A percentile compares a stretch with the other conserved stretches of the same genome.
Conservation (phyloP, 30 jellyfish, hydroid and myxozoan genomes). For the Mastigias papua region DNA sequence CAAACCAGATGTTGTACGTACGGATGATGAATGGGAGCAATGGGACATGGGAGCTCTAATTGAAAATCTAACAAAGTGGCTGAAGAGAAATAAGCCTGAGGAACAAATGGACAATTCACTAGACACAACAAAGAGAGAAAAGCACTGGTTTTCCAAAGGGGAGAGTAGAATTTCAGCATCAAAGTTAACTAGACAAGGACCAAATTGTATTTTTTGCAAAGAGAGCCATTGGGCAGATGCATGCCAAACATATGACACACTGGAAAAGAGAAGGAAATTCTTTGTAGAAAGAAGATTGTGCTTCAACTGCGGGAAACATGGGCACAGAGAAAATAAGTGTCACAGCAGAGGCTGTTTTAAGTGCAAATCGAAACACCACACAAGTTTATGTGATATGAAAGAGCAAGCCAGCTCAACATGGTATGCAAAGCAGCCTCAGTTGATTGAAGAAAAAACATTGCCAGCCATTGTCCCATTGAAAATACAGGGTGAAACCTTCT, state of each 20-base stretch:
- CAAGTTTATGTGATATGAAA: background rate
- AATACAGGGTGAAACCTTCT: background rate
- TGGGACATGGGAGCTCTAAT: background rate
- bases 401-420: background rate
- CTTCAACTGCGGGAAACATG: background rate
- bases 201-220: slow-evolving; percentile 36
- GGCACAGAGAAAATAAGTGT: background rate
- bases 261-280: slow-evolving; percentile 41
- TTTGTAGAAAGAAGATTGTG: slow-evolving; percentile 39
- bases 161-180: slow-evolving; percentile 38
- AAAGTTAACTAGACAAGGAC: slow-evolving; percentile 34
- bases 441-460: background rate
- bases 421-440: no score
- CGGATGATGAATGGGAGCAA: background rate
- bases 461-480: background rate
- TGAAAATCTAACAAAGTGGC: background rate
- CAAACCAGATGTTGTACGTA: background rate
- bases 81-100: background rate
- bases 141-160: slow-evolving; percentile 52
- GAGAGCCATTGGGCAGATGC: slow-evolving; percentile 62
- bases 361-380: background rate
- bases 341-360: background rate
- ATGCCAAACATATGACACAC: slow-evolving; percentile 51
- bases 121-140: background rate
- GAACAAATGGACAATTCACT: background rate